Evolutionary conservation across 2,888 invertebrate genomes (phyloP), one percentile per base, ranked within the genome.

Genomic region (Labia minor): DNA sequence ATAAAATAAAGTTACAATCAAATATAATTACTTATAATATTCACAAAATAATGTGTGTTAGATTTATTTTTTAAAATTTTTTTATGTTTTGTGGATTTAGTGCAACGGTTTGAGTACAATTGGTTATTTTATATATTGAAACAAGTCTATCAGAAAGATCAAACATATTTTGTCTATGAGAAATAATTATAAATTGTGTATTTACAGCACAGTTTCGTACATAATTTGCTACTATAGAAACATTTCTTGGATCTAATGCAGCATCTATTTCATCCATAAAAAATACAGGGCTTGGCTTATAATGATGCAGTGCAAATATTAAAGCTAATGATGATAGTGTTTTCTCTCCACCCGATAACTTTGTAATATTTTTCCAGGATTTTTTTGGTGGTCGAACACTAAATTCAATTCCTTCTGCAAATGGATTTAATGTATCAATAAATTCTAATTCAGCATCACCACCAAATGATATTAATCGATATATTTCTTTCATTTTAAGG

Each of bases 231-330:
- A 99, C 93, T 70, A 99, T 97, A 0, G 97, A 96, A 0, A 99
- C 97, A 76, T 99, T 99, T 75, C 95, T 95, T 76, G 96, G 96
- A 79, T 98, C 98, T 62, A 98, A 79, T 0, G 98, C 98, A 0
- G 98, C 98, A 77, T 99, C 98, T 66, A 99, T 98, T 78, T 99
- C 98, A 74, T 99, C 98, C 98, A 99, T 98, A 6, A 92, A 95
- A 75, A 99, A 99, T 0, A 99, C 80, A 0, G 99, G 98, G 0
- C 97, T 96, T 0, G 99, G 98, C 75, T 95, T 95, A 79, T 95
- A 99, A 78, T 97, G 94, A 78, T 99, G 98, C 6, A 99, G 78
- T 0, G 98, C 98, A 79, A 99, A 99, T 1, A 99, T 96, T 10
- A 99, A 78, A 0, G 98, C 95, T 62, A 99, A 78, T 0, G 98